These are phyloP conservation scores for Mechanitis mazaeus DNA, from an alignment of 2,888 invertebrate species.

Conservation along the genomic window DNA sequence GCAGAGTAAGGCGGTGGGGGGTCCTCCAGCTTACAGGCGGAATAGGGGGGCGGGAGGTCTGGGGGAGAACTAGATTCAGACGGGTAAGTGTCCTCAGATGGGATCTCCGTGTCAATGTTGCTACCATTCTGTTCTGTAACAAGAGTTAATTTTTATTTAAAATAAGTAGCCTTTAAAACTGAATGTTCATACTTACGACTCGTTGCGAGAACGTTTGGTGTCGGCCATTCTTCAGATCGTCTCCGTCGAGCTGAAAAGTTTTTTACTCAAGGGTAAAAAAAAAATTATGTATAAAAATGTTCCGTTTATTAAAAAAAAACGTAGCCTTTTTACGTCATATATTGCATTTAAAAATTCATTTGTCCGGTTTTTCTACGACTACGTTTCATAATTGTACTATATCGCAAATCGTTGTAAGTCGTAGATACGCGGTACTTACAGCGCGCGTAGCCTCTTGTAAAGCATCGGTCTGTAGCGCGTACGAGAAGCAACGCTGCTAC, in stretches of 20 bases:
- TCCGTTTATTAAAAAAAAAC: too few relatives aligned
- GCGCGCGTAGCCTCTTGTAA: constrained; percentile 35
- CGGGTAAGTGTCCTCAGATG: constrained; percentile 25
- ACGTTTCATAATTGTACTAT: background rate
- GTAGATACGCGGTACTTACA: constrained; percentile 13
- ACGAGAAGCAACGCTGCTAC: constrained; percentile 45
- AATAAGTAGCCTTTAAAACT: background rate
- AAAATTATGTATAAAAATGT: too few relatives aligned
- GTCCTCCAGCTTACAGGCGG: constrained; percentile 40
- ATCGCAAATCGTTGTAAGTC: background rate
- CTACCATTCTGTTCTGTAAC: constrained; percentile 14
- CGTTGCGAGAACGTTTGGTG: constrained; percentile 49
- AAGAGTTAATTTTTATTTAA: background rate
- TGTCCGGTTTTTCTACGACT: too few relatives aligned
- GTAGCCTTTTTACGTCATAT: too few relatives aligned
- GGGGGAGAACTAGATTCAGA: constrained; percentile 25
- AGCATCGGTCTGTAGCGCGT: constrained; percentile 46
- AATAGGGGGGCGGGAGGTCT: constrained; percentile 57
- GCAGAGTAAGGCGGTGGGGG: constrained; percentile 62
- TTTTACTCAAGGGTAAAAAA: background rate
- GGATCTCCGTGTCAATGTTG: constrained; percentile 8
- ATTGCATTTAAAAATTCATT: too few relatives aligned
- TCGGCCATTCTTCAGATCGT: constrained; percentile 48
- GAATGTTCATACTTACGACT: constrained; percentile 43
- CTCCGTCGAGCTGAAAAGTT: constrained; percentile 34